Evolutionary conservation across 2,888 invertebrate genomes (phyloP).

Genomic region (Heliconius erato): DNA sequence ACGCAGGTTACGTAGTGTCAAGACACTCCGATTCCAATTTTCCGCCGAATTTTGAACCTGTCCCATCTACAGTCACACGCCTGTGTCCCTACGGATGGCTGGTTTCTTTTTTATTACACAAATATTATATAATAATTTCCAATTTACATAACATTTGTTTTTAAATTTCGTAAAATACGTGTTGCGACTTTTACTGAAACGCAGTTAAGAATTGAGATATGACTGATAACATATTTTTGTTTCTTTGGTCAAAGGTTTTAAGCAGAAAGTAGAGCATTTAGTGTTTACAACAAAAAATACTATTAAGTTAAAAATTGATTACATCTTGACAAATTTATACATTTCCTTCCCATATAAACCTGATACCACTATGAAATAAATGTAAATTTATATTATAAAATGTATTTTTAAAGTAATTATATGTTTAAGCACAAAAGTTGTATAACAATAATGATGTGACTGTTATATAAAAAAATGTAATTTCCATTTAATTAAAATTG

Average conservation of each 20-base stretch:
- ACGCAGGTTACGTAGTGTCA: too few relatives aligned
- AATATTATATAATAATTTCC: background rate
- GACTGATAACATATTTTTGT: background rate
- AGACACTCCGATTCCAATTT: too few relatives aligned
- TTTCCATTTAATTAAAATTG: background rate
- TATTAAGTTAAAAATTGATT: too few relatives aligned
- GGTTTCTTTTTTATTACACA: background rate
- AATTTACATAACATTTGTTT: too few relatives aligned
- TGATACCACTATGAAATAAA: background rate
- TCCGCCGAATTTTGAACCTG: too few relatives aligned
- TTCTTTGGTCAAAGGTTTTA: background rate
- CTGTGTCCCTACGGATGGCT: too few relatives aligned
- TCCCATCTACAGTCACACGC: too few relatives aligned
- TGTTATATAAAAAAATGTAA: slow-evolving; percentile 6
- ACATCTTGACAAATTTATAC: too few relatives aligned
- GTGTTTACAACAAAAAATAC: too few relatives aligned
- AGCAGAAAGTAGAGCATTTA: background rate
- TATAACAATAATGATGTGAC: slow-evolving; percentile 18
- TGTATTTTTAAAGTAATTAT: background rate
- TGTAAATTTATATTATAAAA: background rate
- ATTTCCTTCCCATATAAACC: background rate
- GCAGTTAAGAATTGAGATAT: too few relatives aligned
- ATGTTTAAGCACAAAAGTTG: background rate
- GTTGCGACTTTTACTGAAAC: too few relatives aligned
- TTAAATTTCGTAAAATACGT: too few relatives aligned